Conservation (phyloP, 2,888 invertebrate genomes). For the Julus scanicus region DNA sequence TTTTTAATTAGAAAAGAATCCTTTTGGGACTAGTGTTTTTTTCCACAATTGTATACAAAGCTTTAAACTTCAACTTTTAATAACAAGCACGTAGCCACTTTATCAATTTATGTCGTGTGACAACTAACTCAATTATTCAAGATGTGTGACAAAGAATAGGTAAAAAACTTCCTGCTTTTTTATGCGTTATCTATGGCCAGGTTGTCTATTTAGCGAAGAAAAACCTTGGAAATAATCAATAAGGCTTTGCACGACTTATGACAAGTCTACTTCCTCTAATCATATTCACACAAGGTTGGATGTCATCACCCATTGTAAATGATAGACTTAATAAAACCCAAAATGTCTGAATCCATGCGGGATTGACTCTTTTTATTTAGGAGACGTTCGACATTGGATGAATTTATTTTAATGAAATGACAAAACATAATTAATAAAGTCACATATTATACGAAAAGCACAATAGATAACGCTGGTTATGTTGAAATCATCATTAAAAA, state of each 20-base stretch:
- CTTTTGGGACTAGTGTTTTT: not conserved
- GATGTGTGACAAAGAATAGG: not conserved
- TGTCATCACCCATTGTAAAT: not conserved
- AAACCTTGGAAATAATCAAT: constrained; percentile 18
- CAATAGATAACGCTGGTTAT: not conserved
- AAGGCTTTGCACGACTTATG: constrained; percentile 8
- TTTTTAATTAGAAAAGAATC: not conserved
- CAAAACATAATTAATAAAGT: too few relatives aligned
- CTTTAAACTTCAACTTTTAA: not conserved
- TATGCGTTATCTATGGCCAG: not conserved
- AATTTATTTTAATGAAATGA: too few relatives aligned
- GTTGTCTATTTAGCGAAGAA: not conserved
- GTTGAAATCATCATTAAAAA: not conserved
- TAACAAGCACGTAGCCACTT: not conserved
- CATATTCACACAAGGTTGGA: not conserved
- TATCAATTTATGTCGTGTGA: not conserved
- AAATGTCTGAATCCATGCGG: not conserved
- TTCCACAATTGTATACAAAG: not conserved
- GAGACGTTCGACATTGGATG: too few relatives aligned
- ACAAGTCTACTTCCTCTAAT: constrained; percentile 7
- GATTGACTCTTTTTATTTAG: not conserved
- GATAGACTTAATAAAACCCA: not conserved
- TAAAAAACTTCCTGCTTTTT: not conserved
- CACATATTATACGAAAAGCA: not conserved
- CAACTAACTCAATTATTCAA: constrained; percentile 27